A percentile compares a stretch with the other conserved stretches of the same genome.
These are phyloP conservation scores for Rhinopomastus cyanomelas DNA, from an alignment of 2,113 vertebrate species.

Conservation along the genomic window DNA sequence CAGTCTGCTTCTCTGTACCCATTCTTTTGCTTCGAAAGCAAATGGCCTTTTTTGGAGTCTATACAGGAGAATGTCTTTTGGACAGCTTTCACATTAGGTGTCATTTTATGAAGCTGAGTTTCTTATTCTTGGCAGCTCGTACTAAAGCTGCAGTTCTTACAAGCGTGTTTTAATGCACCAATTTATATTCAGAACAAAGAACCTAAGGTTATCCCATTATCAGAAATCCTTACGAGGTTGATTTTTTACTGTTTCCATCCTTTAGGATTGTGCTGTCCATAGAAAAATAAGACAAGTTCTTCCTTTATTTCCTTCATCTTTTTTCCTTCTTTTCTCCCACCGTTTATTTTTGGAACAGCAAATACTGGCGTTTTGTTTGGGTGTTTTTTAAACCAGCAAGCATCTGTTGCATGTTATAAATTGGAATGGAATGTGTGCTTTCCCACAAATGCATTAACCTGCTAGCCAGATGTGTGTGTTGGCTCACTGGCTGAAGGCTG, in stretches of 20 bases:
- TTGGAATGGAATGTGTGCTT: background rate
- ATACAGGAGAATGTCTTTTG: background rate
- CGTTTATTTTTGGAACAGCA: background rate
- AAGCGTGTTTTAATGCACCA: slow-evolving; percentile 33
- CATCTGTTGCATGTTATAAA: slow-evolving; percentile 11
- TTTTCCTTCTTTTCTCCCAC: background rate
- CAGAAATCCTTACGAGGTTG: slow-evolving; percentile 3
- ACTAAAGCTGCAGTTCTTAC: background rate
- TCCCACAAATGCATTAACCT: background rate
- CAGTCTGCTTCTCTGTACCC: background rate
- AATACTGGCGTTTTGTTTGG: background rate
- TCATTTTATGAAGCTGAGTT: slow-evolving; percentile 37
- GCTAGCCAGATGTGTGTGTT: slow-evolving; percentile 28
- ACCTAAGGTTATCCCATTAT: slow-evolving; percentile 4
- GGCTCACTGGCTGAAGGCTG: background rate
- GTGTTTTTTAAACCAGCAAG: background rate
- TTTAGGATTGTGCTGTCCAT: background rate
- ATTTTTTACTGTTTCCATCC: background rate
- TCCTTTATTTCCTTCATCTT: background rate
- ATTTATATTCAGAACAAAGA: slow-evolving; percentile 61
- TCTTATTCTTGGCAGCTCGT: slow-evolving; percentile 37
- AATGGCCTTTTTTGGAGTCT: background rate
- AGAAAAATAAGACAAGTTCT: background rate
- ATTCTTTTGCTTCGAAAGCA: background rate
- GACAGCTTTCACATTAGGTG: slow-evolving; percentile 22